Evolutionary conservation across 1,140 invertebrate genomes (phyloP), one percentile per base, ranked within the genome.

Genomic region (Drosophila kanapiae): DNA sequence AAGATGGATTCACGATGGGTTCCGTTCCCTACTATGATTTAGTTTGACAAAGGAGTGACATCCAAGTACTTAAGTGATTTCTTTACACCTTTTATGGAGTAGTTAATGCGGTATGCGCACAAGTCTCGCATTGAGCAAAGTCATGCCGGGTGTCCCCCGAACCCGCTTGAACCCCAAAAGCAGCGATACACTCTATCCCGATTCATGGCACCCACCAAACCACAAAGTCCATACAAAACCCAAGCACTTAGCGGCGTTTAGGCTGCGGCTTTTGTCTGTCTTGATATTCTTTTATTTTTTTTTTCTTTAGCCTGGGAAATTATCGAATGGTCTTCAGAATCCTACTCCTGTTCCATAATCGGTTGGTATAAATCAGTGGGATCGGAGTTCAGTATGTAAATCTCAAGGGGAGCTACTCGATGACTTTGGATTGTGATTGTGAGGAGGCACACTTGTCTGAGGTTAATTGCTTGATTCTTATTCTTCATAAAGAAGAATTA

Each of bases 51-150:
- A 91, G 85, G 85, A 88, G 81, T 90, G 85, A 88, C 84, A 88
- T 90, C 80, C 84, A 88, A 88, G 84, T 88, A 90, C 84, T 88
- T 90, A 88, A 88, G 84, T 88, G 84, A 88, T 88, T 90, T 90
- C 85, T 90, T 88, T 87, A 87, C 84, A 87, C 84, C 83, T 87
- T 87, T 87, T 90, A 90, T 88, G 84, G 84, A 88, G 84, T 87
- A 87, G 84, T 87, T 87, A 88, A 87, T 88, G 84, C 82, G 84
- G 85, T 88, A 80, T 88, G 77, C 74, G 70, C 61, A 75, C 42
- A 53, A 74, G 77, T 62, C 68, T 56, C 75, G 56, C 84, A 88
- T 87, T 87, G 74, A 88, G 84, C 84, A 61, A 75, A 87, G 84
- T 87, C 84, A 87, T 87, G 77, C 77, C 68, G 74, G 61, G 56